Percentiles rank a stretch among this genome's conserved stretches.
These are phyloP conservation scores for Eurypyga helias DNA, from an alignment of 2,113 vertebrate genomes.

Conservation along the genomic window DNA sequence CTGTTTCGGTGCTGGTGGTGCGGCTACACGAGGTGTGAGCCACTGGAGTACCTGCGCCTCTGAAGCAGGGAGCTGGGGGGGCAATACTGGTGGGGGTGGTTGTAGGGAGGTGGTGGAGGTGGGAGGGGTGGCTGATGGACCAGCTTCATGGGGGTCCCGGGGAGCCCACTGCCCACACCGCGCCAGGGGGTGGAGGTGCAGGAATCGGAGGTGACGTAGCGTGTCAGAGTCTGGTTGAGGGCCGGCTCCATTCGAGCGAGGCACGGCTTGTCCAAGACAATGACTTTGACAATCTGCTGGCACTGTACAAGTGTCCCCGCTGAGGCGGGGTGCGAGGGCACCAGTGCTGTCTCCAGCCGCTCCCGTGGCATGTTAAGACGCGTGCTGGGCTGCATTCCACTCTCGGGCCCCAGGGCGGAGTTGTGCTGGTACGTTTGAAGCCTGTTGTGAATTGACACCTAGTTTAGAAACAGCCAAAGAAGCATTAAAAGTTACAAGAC, in stretches of 20 bases:
- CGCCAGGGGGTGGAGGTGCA: constrained; percentile 88
- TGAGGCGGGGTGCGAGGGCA: constrained; percentile 80
- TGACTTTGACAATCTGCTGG: constrained; percentile 99
- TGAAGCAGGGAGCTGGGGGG: constrained; percentile 92
- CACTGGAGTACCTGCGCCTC: constrained; percentile 92
- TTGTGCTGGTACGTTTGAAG: constrained; percentile 99
- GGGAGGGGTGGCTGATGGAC: constrained; percentile 91
- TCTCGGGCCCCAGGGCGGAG: constrained; percentile 88
- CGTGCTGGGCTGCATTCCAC: constrained; percentile 80
- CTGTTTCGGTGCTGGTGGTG: constrained; percentile 65
- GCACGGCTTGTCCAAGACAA: constrained; percentile 96
- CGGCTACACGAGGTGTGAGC: constrained; percentile 91
- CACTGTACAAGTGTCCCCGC: constrained; percentile 97
- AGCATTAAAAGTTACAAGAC: constrained; percentile 98
- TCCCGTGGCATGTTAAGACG: constrained; percentile 87
- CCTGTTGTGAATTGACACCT: constrained; percentile 99
- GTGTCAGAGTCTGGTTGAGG: constrained; percentile 91
- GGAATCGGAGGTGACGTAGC: constrained; percentile 91
- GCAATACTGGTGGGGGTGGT: constrained; percentile 95
- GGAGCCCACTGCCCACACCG: constrained; percentile 72
- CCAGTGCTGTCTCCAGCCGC: constrained; percentile 82
- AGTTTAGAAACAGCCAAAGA: constrained; percentile 99
- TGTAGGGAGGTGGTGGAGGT: constrained; percentile 94
- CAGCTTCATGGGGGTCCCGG: constrained; percentile 81
- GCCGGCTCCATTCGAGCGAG: constrained; percentile 93